A percentile compares a stretch with the other conserved stretches of the same genome.
phyloP scores from a whole-genome alignment of 2,888 invertebrate genomes.

The Patella depressa region DNA sequence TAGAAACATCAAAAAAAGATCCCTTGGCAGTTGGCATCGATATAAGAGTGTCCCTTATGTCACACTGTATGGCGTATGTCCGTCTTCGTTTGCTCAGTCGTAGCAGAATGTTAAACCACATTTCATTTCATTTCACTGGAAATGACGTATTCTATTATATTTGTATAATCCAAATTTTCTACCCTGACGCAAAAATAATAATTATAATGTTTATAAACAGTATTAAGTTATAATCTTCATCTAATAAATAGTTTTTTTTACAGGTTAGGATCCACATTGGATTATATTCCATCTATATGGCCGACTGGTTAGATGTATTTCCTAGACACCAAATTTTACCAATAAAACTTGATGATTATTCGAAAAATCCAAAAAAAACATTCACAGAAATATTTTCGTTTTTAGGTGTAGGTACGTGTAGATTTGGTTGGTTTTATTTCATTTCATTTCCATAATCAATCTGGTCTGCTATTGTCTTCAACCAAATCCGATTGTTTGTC shows the following conservation, averaged over 20 bases:
- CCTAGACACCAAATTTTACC: neutral
- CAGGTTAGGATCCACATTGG: neutral
- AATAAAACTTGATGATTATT: neutral
- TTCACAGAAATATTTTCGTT: constrained; percentile 9
- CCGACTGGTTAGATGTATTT: neutral
- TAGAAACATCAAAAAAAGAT: no score
- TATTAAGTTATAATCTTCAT: no score
- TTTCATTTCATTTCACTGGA: no score
- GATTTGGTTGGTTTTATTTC: neutral
- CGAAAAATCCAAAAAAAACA: neutral
- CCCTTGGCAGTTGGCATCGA: no score
- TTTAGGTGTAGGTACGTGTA: constrained; percentile 14
- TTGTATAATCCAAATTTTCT: no score
- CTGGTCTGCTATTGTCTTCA: neutral
- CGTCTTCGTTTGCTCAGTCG: no score
- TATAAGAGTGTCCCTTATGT: no score
- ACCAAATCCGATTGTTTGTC: neutral
- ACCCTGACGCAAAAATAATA: no score
- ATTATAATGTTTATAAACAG: no score
- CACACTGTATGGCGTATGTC: no score
- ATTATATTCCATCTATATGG: neutral
- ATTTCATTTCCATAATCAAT: neutral
- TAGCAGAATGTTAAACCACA: no score
- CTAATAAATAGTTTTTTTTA: neutral
- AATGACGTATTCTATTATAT: no score